Percentiles rank a stretch among this genome's conserved stretches.
These are phyloP conservation scores for Brachymystax lenok DNA, from an alignment of 2,797 vertebrate genomes.

Conservation along the genomic window DNA sequence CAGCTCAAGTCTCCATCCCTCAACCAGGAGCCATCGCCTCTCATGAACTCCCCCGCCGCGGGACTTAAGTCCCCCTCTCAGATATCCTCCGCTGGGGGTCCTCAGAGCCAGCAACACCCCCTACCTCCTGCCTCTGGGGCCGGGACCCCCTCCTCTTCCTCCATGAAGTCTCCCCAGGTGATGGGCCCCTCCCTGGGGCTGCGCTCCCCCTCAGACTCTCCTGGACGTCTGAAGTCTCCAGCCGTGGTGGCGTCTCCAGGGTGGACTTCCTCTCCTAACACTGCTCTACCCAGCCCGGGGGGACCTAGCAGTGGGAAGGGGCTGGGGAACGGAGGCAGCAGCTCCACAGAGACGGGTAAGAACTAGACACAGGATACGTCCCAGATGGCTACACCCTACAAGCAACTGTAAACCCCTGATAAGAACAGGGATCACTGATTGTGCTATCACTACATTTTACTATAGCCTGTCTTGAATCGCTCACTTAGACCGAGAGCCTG, in stretches of 20 bases:
- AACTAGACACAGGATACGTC: neutral
- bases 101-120: constrained; percentile 60
- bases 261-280: constrained; percentile 88
- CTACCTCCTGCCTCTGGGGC: constrained; percentile 71
- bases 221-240: constrained; percentile 90
- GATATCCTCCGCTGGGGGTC: constrained; percentile 73
- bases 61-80: constrained; percentile 93
- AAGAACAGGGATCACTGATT: neutral
- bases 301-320: constrained; percentile 75
- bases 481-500: too few relatives aligned
- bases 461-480: too few relatives aligned
- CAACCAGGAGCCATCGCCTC: constrained; percentile 88
- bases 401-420: too few relatives aligned
- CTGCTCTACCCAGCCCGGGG: constrained; percentile 89
- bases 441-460: too few relatives aligned
- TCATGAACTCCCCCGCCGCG: constrained; percentile 87
- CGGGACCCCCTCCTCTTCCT: constrained; percentile 77
- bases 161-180: constrained; percentile 89
- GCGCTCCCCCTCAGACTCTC: constrained; percentile 89
- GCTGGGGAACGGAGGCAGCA: constrained; percentile 72
- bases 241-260: constrained; percentile 89
- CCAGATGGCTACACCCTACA: neutral
- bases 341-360: constrained; percentile 86
- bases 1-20: constrained; percentile 93
- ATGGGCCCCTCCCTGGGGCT: constrained; percentile 86